Base-by-base conservation (phyloP, 2,888 invertebrate genomes). In the Iselma pallidipennis region DNA sequence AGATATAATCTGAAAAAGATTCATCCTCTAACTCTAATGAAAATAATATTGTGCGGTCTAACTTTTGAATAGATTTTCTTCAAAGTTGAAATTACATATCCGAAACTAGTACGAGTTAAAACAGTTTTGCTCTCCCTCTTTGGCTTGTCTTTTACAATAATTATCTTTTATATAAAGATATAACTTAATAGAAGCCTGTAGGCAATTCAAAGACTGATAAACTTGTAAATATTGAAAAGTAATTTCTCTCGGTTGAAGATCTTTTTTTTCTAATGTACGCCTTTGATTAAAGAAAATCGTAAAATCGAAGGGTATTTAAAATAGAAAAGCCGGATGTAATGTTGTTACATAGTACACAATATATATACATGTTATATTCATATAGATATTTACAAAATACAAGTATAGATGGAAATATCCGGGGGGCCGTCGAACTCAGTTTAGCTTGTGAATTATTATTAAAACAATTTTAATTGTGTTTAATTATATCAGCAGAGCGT, bases 401-500 rank as follows among this genome's bases (percentile, higher is more conserved):
- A 37, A 37, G 16, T 37, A 37, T 16, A 37, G 37, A 16, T 37
- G 37, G 37, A 37, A 37, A 37, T 37, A 37, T 37, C 37, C 37
- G 37, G 37, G 16, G n/a, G 53, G 49, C 54, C 55, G 37, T 19
- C 33, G 26, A 54, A 48, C 59, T 37, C 31, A 42, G 16, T 25
- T 42, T 56, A 19, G 16, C 19, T 37, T 37, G 37, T 61, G 61
- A 57, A 61, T 57, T 61, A 57, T 61, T 61, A 37, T 37, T 33
- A 37, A 57, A 61, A 57, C 33, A 52, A 16, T 29, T 56, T 57
- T 61, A 61, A 61, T 61, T 61, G 55, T 53, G 57, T 55, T 49
- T 57, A 61, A 57, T 61, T 57, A 54, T 49, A 57, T 42, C 61
- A 57, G n/a, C 57, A 50, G 48, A 61, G 61, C 61, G 61, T 61